Evolutionary conservation across 1,140 invertebrate genomes (phyloP), one percentile per base, ranked within the genome.

Genomic region (Aphelenchoides besseyi): DNA sequence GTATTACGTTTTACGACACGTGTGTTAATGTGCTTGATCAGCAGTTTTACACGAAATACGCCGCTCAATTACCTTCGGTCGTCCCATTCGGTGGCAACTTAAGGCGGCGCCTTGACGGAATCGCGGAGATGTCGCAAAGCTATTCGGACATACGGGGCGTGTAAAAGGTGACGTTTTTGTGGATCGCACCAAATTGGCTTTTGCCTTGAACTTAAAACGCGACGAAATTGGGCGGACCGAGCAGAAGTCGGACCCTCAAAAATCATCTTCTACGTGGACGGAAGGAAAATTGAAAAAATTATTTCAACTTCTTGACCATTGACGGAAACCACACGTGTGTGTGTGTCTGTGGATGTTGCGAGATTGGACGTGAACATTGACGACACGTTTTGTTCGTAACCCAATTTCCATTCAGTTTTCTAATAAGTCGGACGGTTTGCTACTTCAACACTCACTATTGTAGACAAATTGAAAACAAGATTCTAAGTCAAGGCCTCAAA

Each of bases 11-110:
- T n/a, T n/a, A n/a, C n/a, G n/a, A n/a, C n/a, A n/a, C n/a, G n/a
- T n/a, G n/a, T n/a, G n/a, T n/a, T n/a, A n/a, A n/a, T n/a, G n/a
- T n/a, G n/a, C n/a, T n/a, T n/a, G n/a, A n/a, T n/a, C n/a, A n/a
- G n/a, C n/a, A n/a, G n/a, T n/a, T n/a, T n/a, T n/a, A n/a, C n/a
- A n/a, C 41, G 41, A 23, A 12, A 23, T 12, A 23, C 41, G 41
- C 12, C 41, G 41, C 41, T 48, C 41, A 48, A 48, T 48, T 48
- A 48, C 41, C 12, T 48, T 23, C 12, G 12, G 12, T 48, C 41
- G 41, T 48, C 41, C 41, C 41, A 48, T 48, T 48, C 41, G 41
- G 41, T 48, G 41, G 41, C 41, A 48, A 48, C 41, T 48, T 23
- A 48, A 48, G 41, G 41, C 41, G 41, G 41, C n/a, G n/a, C n/a